Conservation (phyloP, 2,797 vertebrate species). For the Clamator glandarius region DNA sequence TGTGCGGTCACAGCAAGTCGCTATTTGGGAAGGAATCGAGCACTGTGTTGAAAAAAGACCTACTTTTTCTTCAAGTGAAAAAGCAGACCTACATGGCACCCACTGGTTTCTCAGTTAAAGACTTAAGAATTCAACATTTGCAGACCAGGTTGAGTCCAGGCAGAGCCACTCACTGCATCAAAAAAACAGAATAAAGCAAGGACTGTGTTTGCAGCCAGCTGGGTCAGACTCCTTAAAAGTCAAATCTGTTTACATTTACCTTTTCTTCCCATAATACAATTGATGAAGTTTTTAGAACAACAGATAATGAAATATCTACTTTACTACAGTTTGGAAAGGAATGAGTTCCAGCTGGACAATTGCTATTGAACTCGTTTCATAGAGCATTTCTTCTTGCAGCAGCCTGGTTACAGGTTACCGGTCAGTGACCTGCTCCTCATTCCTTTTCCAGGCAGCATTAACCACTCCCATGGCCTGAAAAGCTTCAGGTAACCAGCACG, state of each 20-base stretch:
- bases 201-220: neutral
- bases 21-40: neutral
- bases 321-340: neutral
- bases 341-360: neutral
- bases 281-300: neutral
- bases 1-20: neutral
- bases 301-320: neutral
- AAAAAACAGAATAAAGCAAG: neutral
- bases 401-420: neutral
- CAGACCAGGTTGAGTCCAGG: neutral
- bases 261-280: neutral
- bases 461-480: neutral
- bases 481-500: neutral
- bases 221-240: neutral
- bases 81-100: neutral
- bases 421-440: neutral
- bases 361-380: neutral
- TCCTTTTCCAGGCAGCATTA: neutral
- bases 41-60: neutral
- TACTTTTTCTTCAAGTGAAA: neutral
- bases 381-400: neutral
- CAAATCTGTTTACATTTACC: neutral
- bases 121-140: neutral
- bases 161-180: neutral
- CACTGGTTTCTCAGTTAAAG: neutral